Evolutionary conservation across 2,113 vertebrate genomes (phyloP).

Genomic region (Perca schrenkii): DNA sequence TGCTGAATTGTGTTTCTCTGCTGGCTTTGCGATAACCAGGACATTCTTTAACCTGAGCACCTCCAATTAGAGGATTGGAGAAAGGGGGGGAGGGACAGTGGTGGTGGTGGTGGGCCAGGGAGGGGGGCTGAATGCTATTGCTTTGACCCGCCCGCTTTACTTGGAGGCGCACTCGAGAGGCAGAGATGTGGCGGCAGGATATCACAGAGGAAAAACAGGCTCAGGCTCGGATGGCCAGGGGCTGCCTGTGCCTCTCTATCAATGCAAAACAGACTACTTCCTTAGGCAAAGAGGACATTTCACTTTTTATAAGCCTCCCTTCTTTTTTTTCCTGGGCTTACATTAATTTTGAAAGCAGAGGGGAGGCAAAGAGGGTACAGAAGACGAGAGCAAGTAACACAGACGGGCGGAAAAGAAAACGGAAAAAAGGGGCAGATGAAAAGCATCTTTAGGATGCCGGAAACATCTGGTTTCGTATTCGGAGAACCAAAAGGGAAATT

Average conservation of each 20-base stretch:
- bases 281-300: slow-evolving; percentile 93
- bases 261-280: slow-evolving; percentile 97
- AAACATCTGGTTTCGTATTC: slow-evolving; percentile 99
- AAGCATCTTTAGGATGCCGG: slow-evolving; percentile 93
- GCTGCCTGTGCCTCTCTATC: slow-evolving; percentile 89
- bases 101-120: background rate
- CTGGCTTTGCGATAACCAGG: slow-evolving; percentile 80
- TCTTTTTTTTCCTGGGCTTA: slow-evolving; percentile 78
- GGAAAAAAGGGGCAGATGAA: slow-evolving; percentile 91
- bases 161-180: slow-evolving; percentile 73
- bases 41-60: slow-evolving; percentile 84
- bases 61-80: slow-evolving; percentile 80
- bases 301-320: slow-evolving; percentile 84
- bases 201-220: slow-evolving; percentile 79
- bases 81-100: slow-evolving; percentile 5
- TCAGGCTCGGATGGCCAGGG: slow-evolving; percentile 81
- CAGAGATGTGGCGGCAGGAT: slow-evolving; percentile 83
- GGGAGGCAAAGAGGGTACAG: slow-evolving; percentile 43
- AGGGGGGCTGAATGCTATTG: slow-evolving; percentile 55
- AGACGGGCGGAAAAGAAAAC: slow-evolving; percentile 34
- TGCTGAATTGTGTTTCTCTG: slow-evolving; percentile 77
- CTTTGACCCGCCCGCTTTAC: slow-evolving; percentile 79
- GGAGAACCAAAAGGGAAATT: slow-evolving; percentile 94
- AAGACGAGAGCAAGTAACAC: slow-evolving; percentile 81
- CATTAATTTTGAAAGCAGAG: slow-evolving; percentile 92